A percentile compares a stretch with the other conserved stretches of the same genome.
Conservation (phyloP, 2,113 vertebrate genomes). For the Sturnira hondurensis region DNA sequence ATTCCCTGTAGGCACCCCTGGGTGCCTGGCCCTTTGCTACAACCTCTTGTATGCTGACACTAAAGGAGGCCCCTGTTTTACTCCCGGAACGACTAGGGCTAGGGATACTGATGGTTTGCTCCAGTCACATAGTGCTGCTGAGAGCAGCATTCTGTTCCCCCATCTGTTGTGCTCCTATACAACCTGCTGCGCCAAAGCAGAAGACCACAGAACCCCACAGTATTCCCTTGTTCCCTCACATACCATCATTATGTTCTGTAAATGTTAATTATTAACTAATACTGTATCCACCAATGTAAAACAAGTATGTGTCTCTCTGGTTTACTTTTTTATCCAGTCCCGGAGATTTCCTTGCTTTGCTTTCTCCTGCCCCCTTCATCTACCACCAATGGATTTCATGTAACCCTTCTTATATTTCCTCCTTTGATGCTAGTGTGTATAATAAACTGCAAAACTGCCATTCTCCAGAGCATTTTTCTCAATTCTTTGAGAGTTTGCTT, state of each 20-base stretch:
- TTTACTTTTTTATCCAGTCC: neutral
- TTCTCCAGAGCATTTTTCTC: neutral
- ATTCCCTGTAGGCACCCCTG: neutral
- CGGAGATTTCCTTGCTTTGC: neutral
- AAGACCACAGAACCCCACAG: neutral
- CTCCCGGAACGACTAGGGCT: neutral
- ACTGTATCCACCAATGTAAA: neutral
- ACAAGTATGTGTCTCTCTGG: neutral
- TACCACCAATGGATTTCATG: neutral
- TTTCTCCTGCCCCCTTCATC: neutral
- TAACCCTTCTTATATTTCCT: neutral
- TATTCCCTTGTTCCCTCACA: neutral
- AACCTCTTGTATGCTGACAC: neutral
- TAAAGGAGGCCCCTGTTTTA: neutral
- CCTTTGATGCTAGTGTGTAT: neutral
- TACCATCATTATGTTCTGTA: neutral
- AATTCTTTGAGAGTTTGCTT: neutral
- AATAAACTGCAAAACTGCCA: neutral
- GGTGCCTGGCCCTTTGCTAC: neutral
- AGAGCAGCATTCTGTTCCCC: neutral
- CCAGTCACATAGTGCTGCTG: neutral
- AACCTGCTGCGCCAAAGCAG: neutral
- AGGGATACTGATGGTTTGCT: neutral
- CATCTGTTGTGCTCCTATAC: neutral
- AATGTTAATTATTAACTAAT: neutral